phyloP scores from a whole-genome alignment of 2,797 vertebrate species.

The Parauchenoglanis punctatus region DNA sequence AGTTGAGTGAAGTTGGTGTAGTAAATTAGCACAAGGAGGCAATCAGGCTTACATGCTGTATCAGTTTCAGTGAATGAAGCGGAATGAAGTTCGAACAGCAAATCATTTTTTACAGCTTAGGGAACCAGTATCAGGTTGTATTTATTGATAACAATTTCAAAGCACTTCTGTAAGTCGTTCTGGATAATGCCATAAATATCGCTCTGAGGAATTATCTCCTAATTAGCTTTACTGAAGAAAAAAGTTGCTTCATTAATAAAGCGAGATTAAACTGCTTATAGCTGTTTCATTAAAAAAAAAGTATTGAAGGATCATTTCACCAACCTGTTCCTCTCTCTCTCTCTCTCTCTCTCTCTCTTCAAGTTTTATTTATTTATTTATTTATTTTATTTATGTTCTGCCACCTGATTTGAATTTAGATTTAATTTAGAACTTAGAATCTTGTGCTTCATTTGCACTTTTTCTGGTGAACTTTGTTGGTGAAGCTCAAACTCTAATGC shows the following conservation, averaged over 20 bases:
- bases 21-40: no score
- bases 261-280: neutral
- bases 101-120: no score
- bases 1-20: no score
- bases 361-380: neutral
- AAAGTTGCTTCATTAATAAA: neutral
- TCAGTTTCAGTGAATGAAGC: no score
- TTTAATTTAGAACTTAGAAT: neutral
- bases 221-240: constrained; percentile 27
- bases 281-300: neutral
- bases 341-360: neutral
- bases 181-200: neutral
- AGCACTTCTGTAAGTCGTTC: no score
- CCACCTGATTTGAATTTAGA: neutral
- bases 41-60: no score
- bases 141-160: no score
- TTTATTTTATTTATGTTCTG: neutral
- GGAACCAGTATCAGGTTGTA: no score
- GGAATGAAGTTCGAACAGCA: no score
- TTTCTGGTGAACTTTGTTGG: neutral
- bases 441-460: no score
- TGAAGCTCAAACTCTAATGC: neutral
- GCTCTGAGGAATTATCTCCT: constrained; percentile 35
- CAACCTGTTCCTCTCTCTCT: neutral
- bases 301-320: neutral